These are phyloP conservation scores for Macrosiphum euphorbiae DNA, from an alignment of 2,888 invertebrate species.

Conservation along the genomic window DNA sequence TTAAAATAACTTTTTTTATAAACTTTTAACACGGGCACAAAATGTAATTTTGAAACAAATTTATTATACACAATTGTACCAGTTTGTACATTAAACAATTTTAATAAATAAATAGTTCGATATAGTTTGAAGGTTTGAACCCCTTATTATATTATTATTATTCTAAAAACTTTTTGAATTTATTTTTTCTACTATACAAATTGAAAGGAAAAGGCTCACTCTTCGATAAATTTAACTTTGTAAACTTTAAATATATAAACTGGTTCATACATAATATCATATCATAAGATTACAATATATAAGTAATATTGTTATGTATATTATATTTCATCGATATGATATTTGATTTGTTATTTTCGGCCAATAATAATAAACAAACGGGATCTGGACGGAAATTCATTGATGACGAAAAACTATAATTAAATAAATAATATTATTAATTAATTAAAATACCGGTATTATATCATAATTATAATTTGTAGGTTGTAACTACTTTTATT, in stretches of 20 bases:
- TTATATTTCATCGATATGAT: not conserved
- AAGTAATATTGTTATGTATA: not conserved
- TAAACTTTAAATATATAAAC: not conserved
- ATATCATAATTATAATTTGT: not conserved
- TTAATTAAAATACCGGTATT: not conserved
- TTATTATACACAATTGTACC: conserved; percentile 14
- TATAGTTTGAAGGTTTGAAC: conserved; percentile 16
- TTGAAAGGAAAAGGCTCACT: conserved; percentile 10
- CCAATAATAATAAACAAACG: not conserved
- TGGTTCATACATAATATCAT: not conserved
- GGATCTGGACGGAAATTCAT: no score
- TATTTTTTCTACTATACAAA: conserved; percentile 10
- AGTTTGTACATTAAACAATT: conserved; percentile 33
- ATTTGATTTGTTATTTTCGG: not conserved
- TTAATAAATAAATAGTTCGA: not conserved
- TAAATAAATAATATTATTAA: not conserved
- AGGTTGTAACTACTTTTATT: not conserved
- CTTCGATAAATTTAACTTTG: not conserved
- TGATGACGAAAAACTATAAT: not conserved
- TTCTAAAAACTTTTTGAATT: conserved; percentile 23
- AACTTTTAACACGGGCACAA: conserved; percentile 12
- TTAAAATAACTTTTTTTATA: conserved; percentile 5
- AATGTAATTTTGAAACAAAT: conserved; percentile 39
- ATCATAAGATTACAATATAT: not conserved
- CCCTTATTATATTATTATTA: not conserved